Percentiles rank a stretch among this genome's conserved stretches.
Conservation (phyloP, 2,888 invertebrate species). For the Halictus ligatus region DNA sequence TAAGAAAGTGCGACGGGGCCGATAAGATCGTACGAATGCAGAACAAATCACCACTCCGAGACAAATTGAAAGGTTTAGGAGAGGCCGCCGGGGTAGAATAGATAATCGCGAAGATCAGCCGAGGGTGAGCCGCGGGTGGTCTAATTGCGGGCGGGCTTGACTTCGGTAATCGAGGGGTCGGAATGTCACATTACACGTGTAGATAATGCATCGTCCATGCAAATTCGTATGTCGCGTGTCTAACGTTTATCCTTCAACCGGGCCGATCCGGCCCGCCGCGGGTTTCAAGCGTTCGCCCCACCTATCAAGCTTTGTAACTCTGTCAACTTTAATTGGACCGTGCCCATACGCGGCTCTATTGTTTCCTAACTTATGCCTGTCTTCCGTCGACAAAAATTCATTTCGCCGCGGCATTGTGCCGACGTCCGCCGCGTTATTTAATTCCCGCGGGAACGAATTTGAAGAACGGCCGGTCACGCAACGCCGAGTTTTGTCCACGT, state of each 20-base stretch:
- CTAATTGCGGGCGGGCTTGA: conserved; percentile 64
- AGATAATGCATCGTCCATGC: conserved; percentile 72
- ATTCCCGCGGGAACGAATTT: neutral
- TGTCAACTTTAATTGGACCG: conserved; percentile 53
- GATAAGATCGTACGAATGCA: conserved; percentile 3
- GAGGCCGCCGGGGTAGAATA: conserved; percentile 34
- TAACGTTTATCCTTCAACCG: conserved; percentile 69
- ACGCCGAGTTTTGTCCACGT: neutral
- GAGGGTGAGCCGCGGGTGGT: conserved; percentile 65
- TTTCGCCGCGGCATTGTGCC: neutral
- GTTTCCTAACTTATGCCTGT: conserved; percentile 30
- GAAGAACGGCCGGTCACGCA: neutral
- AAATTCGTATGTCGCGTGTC: conserved; percentile 71
- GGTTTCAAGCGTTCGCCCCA: conserved; percentile 26
- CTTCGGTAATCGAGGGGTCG: conserved; percentile 63
- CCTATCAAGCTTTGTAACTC: conserved; percentile 54
- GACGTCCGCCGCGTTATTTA: neutral
- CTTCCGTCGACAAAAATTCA: conserved; percentile 33
- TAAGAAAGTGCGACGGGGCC: neutral
- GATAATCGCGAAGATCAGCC: conserved; percentile 57
- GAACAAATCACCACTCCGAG: conserved; percentile 31
- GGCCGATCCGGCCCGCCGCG: conserved; percentile 31
- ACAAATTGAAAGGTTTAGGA: conserved; percentile 67
- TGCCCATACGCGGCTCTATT: conserved; percentile 21
- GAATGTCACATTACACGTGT: conserved; percentile 72